These are phyloP conservation scores for Gymnopithys bicolor DNA, from an alignment of 2,797 vertebrate genomes.

Conservation along the genomic window DNA sequence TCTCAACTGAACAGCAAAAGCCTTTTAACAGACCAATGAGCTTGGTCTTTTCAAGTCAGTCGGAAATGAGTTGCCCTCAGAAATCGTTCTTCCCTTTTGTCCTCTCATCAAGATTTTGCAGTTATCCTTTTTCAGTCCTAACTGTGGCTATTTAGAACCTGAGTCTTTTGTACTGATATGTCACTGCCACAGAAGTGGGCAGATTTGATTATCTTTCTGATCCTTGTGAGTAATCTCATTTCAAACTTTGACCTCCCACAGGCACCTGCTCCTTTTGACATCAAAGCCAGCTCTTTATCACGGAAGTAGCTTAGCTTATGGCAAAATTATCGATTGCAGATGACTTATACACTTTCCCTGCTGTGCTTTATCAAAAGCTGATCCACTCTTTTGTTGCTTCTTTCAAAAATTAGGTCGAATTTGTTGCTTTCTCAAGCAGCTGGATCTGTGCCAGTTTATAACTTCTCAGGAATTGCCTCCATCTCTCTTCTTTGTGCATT, in stretches of 20 bases:
- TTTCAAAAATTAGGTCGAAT: slow-evolving; percentile 61
- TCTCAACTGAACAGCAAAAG: slow-evolving; percentile 33
- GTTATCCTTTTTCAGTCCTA: slow-evolving; percentile 61
- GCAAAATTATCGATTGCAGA: slow-evolving; percentile 66
- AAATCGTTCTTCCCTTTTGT: slow-evolving; percentile 59
- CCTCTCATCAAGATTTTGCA: slow-evolving; percentile 61
- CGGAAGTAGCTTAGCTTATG: slow-evolving; percentile 63
- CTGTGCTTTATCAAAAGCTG: slow-evolving; percentile 53
- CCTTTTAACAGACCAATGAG: slow-evolving; percentile 57
- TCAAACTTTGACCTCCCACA: slow-evolving; percentile 69
- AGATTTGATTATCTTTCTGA: slow-evolving; percentile 71
- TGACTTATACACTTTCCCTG: slow-evolving; percentile 49
- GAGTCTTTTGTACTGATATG: slow-evolving; percentile 58
- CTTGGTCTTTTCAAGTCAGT: slow-evolving; percentile 57
- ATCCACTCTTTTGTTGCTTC: slow-evolving; percentile 36
- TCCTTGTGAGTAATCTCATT: slow-evolving; percentile 67
- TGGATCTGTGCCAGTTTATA: background rate
- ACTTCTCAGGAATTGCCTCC: slow-evolving; percentile 13
- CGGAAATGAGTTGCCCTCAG: slow-evolving; percentile 55
- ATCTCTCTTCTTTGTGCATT: background rate
- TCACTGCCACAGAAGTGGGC: slow-evolving; percentile 62
- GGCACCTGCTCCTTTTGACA: slow-evolving; percentile 64
- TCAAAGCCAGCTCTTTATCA: slow-evolving; percentile 67
- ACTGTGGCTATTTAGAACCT: slow-evolving; percentile 63
- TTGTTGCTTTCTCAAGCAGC: slow-evolving; percentile 52